These are phyloP conservation scores for Trichonephila clavipes DNA, from an alignment of 1,140 invertebrate species.

Conservation along the genomic window DNA sequence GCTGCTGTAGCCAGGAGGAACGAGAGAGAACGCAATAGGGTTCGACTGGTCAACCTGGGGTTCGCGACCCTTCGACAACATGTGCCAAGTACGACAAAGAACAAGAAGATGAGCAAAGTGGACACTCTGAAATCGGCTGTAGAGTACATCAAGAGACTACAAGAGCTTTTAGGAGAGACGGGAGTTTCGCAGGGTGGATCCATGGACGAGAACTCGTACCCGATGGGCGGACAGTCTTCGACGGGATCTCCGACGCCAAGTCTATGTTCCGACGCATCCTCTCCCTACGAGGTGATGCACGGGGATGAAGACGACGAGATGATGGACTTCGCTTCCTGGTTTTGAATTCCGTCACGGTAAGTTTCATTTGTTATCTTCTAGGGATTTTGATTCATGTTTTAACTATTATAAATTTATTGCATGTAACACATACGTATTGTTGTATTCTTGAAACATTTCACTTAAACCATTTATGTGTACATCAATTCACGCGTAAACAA, in stretches of 20 bases:
- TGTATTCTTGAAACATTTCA: not conserved
- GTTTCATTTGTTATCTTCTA: not conserved
- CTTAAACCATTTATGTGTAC: no score
- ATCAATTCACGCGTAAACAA: no score
- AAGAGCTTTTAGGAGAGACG: conserved; percentile 87
- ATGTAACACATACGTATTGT: not conserved
- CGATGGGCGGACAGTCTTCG: conserved; percentile 80
- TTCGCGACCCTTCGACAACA: conserved; percentile 92
- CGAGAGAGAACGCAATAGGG: conserved; percentile 94
- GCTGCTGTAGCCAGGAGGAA: conserved; percentile 94
- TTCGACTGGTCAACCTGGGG: conserved; percentile 93
- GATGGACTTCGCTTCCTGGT: conserved; percentile 92
- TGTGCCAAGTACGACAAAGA: conserved; percentile 88
- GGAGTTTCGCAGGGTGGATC: conserved; percentile 78
- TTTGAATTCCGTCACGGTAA: conserved; percentile 81
- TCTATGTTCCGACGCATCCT: conserved; percentile 88
- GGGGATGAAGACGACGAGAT: conserved; percentile 89
- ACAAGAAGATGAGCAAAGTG: conserved; percentile 96
- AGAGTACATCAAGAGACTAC: conserved; percentile 93
- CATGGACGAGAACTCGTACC: conserved; percentile 74
- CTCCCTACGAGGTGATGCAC: conserved; percentile 88
- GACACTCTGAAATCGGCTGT: conserved; percentile 96
- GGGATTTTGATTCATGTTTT: no score
- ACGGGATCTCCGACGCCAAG: conserved; percentile 86
- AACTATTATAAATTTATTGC: not conserved